Evolutionary conservation across 2,113 vertebrate genomes (phyloP), one percentile per base, ranked within the genome.

Genomic region (Pterocles burchelli): DNA sequence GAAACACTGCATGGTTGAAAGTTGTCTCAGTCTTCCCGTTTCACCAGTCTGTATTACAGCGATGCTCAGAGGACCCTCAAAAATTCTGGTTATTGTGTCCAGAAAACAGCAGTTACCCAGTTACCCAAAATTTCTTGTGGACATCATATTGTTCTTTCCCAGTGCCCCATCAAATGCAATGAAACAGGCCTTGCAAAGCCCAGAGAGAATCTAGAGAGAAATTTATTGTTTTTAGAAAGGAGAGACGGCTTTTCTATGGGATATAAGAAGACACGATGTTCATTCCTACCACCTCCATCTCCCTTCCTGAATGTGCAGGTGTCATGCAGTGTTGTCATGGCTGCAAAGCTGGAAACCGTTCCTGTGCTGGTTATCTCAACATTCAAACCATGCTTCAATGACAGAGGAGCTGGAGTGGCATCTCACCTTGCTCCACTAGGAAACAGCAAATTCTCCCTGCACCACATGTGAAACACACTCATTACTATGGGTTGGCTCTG

Each of bases 251-350:
- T 65, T 82, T 72, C 41, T 57, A 15, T 1, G 3, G 28, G 22
- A 52, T 19, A 22, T 18, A 55, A 21, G 45, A 68, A 90, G 85
- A n/a, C 3, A n/a, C 2, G 3, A 36, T 0, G 0, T 2, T 84
- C 17, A 8, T 63, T 78, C 17, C 8, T 20, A 59, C 18, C 10
- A 48, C 11, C 13, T 80, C 28, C 9, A 31, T 36, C 13, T 80
- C 25, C n/a, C 8, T 75, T 71, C 33, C 14, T 13, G 15, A 71
- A 63, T 0, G 2, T 1, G 5, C 15, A 63, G 25, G 9, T 55
- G 10, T 51, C 14, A 62, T 0, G 0, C 0, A 0, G n/a, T 66
- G 28, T 5, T 58, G n/a, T 54, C 46, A 45, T 3, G 38, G 17
- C 31, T 46, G 34, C 20, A 78, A 77, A 84, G 25, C 1, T 78